Conservation (phyloP, 2,113 vertebrate species). For the Gambusia holbrooki region DNA sequence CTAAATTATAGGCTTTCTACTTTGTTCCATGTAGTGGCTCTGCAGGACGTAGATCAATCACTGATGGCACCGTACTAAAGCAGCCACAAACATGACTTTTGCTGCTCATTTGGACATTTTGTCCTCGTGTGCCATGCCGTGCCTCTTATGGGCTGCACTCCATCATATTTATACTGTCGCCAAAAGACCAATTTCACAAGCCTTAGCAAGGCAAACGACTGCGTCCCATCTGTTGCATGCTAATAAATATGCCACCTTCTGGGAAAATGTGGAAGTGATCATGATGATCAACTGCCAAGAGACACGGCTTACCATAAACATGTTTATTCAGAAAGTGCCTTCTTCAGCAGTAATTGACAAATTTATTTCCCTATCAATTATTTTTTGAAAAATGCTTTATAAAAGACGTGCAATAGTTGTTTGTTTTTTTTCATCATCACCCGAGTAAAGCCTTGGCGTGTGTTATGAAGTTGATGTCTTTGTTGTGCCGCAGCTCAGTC, state of each 20-base stretch:
- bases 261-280: conserved; percentile 95
- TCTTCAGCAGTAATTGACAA: conserved; percentile 70
- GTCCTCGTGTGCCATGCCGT: conserved; percentile 84
- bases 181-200: conserved; percentile 98
- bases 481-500: no score
- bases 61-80: conserved; percentile 81
- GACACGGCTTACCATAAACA: conserved; percentile 94
- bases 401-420: conserved; percentile 37
- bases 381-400: conserved; percentile 59
- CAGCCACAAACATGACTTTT: conserved; percentile 76
- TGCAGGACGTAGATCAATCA: conserved; percentile 94
- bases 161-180: conserved; percentile 99
- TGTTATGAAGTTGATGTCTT: no score
- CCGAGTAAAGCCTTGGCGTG: background rate
- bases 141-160: conserved; percentile 85
- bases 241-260: conserved; percentile 98
- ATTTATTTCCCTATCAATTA: conserved; percentile 62
- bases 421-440: background rate
- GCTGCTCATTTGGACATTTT: conserved; percentile 88
- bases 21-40: conserved; percentile 86
- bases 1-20: conserved; percentile 89
- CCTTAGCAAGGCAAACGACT: conserved; percentile 96
- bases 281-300: conserved; percentile 99
- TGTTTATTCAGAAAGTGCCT: conserved; percentile 72
- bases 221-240: conserved; percentile 96